phyloP scores from a whole-genome alignment of 2,113 vertebrate genomes.

The human region DNA sequence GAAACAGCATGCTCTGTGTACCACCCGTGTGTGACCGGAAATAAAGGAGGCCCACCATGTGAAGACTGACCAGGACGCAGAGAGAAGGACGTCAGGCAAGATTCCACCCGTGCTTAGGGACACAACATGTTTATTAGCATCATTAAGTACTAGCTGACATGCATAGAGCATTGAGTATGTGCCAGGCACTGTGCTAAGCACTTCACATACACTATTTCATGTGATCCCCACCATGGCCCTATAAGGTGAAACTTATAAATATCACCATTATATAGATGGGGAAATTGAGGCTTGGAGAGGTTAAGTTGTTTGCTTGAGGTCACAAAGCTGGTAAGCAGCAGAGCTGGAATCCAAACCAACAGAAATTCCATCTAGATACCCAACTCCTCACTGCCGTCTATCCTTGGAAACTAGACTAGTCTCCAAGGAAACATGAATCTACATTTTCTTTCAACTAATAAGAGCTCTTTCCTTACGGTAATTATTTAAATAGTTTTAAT shows the following conservation, averaged over 20 bases:
- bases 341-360: neutral
- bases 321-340: neutral
- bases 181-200: neutral
- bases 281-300: neutral
- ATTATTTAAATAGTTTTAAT: neutral
- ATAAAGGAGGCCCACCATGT: neutral
- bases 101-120: neutral
- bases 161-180: neutral
- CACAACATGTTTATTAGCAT: neutral
- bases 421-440: neutral
- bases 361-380: neutral
- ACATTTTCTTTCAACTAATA: constrained; percentile 14
- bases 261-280: neutral
- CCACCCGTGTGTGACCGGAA: neutral
- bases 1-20: neutral
- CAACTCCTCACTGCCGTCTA: neutral
- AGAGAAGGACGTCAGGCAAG: neutral
- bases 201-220: neutral
- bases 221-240: neutral
- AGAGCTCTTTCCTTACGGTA: neutral
- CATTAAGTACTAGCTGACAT: neutral
- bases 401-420: neutral
- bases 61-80: neutral
- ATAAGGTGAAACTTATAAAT: neutral
- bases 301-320: neutral